Conservation (phyloP, 2,797 vertebrate genomes). For the Bufotes viridis region DNA sequence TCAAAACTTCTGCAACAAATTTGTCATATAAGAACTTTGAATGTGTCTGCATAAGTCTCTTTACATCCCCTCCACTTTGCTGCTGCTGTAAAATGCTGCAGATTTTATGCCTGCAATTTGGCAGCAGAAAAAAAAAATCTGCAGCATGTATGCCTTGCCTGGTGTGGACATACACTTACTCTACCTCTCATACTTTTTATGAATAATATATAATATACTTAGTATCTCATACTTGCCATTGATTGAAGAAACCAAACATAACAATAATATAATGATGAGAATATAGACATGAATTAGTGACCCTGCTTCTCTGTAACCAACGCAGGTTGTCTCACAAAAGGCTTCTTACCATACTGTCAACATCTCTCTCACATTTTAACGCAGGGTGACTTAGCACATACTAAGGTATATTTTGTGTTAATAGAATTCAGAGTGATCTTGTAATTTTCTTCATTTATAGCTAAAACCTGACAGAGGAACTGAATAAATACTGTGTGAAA, state of each 20-base stretch:
- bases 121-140: too few species aligned
- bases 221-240: background rate
- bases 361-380: background rate
- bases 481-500: slow-evolving; percentile 65
- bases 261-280: background rate
- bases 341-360: background rate
- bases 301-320: background rate
- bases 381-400: slow-evolving; percentile 17
- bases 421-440: slow-evolving; percentile 67
- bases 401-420: slow-evolving; percentile 66
- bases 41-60: too few species aligned
- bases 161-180: too few species aligned
- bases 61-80: too few species aligned
- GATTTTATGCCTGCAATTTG: too few species aligned
- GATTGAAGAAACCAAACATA: background rate
- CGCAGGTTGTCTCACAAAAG: background rate
- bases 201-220: background rate
- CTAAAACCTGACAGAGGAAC: slow-evolving; percentile 71
- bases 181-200: too few species aligned
- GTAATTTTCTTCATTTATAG: slow-evolving; percentile 70
- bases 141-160: too few species aligned
- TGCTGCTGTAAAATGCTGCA: too few species aligned
- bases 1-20: too few species aligned
- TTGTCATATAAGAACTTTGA: too few species aligned
- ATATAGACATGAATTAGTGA: background rate